Percentiles rank a stretch among this genome's conserved stretches.
These are phyloP conservation scores for Tachystola acroxantha DNA, from an alignment of 2,888 invertebrate species.

Conservation along the genomic window DNA sequence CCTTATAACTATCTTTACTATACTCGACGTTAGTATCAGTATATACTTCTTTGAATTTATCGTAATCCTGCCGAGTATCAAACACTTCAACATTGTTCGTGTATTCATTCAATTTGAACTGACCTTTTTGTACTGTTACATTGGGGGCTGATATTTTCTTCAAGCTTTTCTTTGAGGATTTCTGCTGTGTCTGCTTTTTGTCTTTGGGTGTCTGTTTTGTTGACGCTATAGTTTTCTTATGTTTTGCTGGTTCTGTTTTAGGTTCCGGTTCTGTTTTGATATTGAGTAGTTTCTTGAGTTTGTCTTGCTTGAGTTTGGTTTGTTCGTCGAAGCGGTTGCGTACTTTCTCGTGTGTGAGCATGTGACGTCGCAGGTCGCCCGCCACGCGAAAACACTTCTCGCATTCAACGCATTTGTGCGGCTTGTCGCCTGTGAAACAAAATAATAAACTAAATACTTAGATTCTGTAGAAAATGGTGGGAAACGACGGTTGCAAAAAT, in stretches of 20 bases:
- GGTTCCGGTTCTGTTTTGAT: conserved; percentile 11
- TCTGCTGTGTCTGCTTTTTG: conserved; percentile 19
- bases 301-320: conserved; percentile 21
- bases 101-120: conserved; percentile 33
- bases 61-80: conserved; percentile 30
- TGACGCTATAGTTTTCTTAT: conserved; percentile 19
- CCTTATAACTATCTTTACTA: conserved; percentile 21
- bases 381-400: conserved; percentile 89
- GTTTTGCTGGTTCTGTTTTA: conserved; percentile 7
- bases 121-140: conserved; percentile 43
- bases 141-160: conserved; percentile 43
- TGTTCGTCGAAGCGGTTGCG: conserved; percentile 35
- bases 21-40: conserved; percentile 19
- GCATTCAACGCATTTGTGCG: conserved; percentile 86
- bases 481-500: no score
- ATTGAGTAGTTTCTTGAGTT: conserved; percentile 16
- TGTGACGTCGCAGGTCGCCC: conserved; percentile 90
- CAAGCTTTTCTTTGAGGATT: conserved; percentile 26
- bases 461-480: no score
- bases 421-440: conserved; percentile 86
- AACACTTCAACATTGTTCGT: conserved; percentile 37
- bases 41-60: conserved; percentile 49
- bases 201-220: conserved; percentile 17
- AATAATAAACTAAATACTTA: no score
- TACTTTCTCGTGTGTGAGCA: conserved; percentile 81